Percentiles rank a stretch among this genome's conserved stretches.
These are phyloP conservation scores for Agapornis roseicollis DNA, from an alignment of 2,113 vertebrate genomes.

Conservation along the genomic window DNA sequence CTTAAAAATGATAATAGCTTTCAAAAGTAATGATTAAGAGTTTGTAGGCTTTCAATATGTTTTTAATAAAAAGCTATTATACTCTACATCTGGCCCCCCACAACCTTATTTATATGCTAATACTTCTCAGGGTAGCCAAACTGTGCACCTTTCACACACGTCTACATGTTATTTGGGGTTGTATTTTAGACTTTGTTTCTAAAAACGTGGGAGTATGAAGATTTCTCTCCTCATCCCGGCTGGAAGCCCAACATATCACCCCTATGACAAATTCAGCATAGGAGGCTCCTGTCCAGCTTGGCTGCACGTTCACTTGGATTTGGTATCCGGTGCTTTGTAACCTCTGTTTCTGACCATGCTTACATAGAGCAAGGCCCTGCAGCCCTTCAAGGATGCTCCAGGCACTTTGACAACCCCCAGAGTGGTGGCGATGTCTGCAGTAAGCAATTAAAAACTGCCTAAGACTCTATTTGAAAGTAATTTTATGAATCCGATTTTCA, in stretches of 20 bases:
- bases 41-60: background rate
- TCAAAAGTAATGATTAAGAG: background rate
- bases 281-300: background rate
- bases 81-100: background rate
- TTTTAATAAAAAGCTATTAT: background rate
- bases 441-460: background rate
- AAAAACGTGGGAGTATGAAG: background rate
- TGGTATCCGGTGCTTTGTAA: background rate
- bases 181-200: background rate
- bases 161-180: background rate
- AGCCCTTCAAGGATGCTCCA: background rate
- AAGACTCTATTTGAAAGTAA: background rate
- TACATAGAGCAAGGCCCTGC: background rate
- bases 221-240: background rate
- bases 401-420: background rate
- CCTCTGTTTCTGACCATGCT: background rate
- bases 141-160: background rate
- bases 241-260: background rate
- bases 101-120: background rate
- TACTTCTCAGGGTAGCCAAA: background rate
- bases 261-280: background rate
- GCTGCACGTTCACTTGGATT: background rate
- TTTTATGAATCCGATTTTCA: constrained; percentile 10
- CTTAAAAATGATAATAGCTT: background rate
- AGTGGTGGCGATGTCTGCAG: background rate